A percentile compares a stretch with the other conserved stretches of the same genome.
Conservation (phyloP, 2,888 invertebrate genomes). For the Callosobruchus maculatus region DNA sequence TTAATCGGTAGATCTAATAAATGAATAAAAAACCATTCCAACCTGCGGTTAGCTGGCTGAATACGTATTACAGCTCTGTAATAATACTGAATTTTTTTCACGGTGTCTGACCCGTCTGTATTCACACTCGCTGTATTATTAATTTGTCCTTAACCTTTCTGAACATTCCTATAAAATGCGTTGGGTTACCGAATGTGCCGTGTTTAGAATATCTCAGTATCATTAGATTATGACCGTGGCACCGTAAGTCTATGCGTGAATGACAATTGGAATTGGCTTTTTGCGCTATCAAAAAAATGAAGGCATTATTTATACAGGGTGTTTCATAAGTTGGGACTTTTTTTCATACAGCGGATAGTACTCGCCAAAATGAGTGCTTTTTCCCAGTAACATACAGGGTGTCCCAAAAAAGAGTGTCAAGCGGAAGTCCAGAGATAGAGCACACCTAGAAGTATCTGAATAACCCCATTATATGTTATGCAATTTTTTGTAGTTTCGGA, state of each 20-base stretch:
- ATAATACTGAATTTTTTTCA: background rate
- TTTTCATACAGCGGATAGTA: too few relatives aligned
- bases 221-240: background rate
- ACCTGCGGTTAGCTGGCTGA: background rate
- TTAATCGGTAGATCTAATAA: background rate
- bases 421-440: too few relatives aligned
- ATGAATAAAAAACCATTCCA: background rate
- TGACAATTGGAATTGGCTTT: background rate
- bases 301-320: too few relatives aligned
- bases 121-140: background rate
- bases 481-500: too few relatives aligned
- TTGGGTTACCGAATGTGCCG: background rate
- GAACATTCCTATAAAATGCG: background rate
- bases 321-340: too few relatives aligned
- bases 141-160: background rate
- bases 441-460: too few relatives aligned
- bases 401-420: too few relatives aligned
- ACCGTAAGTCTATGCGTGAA: background rate
- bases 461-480: too few relatives aligned
- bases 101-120: background rate
- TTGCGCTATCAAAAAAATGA: background rate
- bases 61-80: background rate
- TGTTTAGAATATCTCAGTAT: background rate
- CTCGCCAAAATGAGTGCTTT: too few relatives aligned
- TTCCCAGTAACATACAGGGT: too few relatives aligned